Percentiles rank a stretch among this genome's conserved stretches.
Conservation (phyloP, 2,797 vertebrate genomes). For the Malacoraja senta region DNA sequence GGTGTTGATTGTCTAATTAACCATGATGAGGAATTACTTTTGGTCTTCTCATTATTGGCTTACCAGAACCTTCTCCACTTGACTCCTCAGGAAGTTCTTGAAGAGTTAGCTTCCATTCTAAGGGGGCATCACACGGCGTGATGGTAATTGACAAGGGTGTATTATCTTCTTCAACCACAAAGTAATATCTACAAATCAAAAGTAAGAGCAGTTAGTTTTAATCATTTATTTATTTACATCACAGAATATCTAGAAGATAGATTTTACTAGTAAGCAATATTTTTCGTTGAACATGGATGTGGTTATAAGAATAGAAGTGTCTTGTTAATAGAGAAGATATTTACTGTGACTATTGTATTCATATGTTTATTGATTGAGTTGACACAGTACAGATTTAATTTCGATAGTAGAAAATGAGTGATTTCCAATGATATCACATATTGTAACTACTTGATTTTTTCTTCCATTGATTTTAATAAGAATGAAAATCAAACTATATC, state of each 20-base stretch:
- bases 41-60: slow-evolving; percentile 45
- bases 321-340: not conserved
- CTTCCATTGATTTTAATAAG: not conserved
- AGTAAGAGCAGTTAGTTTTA: not conserved
- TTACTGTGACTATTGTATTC: not conserved
- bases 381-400: not conserved
- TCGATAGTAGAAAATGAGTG: not conserved
- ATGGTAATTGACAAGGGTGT: slow-evolving; percentile 89
- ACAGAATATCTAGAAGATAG: not conserved
- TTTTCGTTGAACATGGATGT: not conserved
- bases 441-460: not conserved
- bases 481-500: not conserved
- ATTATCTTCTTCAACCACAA: slow-evolving; percentile 96
- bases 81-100: slow-evolving; percentile 90
- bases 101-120: slow-evolving; percentile 90
- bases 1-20: not conserved
- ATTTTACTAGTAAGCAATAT: not conserved
- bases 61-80: slow-evolving; percentile 79
- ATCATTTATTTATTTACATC: not conserved
- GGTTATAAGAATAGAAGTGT: not conserved
- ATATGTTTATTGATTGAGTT: not conserved
- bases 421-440: not conserved
- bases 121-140: slow-evolving; percentile 89
- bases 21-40: not conserved
- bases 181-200: slow-evolving; percentile 75